Evolutionary conservation across 2,797 vertebrate genomes (phyloP).

Genomic region (Etheostoma perlongum): DNA sequence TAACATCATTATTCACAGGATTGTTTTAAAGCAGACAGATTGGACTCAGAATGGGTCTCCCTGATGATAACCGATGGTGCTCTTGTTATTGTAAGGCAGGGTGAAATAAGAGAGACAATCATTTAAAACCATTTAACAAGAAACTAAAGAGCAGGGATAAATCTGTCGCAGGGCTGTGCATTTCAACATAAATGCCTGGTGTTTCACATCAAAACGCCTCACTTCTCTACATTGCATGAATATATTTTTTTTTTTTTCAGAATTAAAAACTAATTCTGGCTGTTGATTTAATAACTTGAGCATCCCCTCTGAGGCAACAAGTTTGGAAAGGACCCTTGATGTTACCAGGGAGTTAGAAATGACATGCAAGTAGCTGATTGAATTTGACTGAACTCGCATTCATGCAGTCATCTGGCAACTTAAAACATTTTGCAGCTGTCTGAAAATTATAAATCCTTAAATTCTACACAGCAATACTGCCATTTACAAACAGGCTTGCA

Average conservation of each 20-base stretch:
- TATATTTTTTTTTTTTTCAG: neutral
- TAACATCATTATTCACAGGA: slow-evolving; percentile 23
- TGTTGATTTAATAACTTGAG: slow-evolving; percentile 20
- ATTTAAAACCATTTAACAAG: slow-evolving; percentile 27
- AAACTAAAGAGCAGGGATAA: slow-evolving; percentile 19
- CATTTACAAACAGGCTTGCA: neutral
- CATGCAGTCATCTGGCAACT: neutral
- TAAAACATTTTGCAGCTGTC: slow-evolving; percentile 1
- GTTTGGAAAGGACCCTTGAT: slow-evolving; percentile 21
- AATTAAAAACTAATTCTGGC: slow-evolving; percentile 12
- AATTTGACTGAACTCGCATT: slow-evolving; percentile 19
- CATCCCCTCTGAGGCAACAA: neutral
- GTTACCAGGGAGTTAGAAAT: neutral
- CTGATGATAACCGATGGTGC: slow-evolving; percentile 39
- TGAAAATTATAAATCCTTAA: neutral
- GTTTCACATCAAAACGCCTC: slow-evolving; percentile 30
- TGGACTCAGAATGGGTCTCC: slow-evolving; percentile 9
- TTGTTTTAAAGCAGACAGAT: slow-evolving; percentile 20
- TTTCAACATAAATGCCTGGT: slow-evolving; percentile 37
- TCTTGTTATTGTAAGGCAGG: slow-evolving; percentile 16
- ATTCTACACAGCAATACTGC: neutral
- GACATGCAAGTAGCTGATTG: slow-evolving; percentile 25
- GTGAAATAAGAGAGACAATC: slow-evolving; percentile 3
- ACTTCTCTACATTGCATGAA: neutral
- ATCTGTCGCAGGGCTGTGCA: slow-evolving; percentile 9